Percentiles rank a stretch among this genome's conserved stretches.
Evolutionary conservation across 2,113 vertebrate species (phyloP).

Genomic region (Rutilus rutilus): DNA sequence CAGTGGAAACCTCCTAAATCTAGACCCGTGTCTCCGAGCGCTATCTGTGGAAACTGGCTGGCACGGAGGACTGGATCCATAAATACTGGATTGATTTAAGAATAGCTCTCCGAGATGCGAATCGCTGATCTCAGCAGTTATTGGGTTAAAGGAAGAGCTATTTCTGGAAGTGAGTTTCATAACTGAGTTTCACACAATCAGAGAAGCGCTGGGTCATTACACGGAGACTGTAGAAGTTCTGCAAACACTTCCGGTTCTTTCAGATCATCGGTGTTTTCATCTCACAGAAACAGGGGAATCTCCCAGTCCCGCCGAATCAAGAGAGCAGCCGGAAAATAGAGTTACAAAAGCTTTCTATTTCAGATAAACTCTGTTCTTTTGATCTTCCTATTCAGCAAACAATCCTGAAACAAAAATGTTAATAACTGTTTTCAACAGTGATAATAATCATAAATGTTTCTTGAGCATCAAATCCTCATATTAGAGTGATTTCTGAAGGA

Average conservation of each 20-base stretch:
- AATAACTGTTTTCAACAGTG: no score
- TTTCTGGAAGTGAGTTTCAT: conserved; percentile 30
- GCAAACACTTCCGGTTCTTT: neutral
- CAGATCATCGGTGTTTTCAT: neutral
- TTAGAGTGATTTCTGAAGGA: no score
- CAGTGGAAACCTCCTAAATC: neutral
- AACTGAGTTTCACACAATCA: conserved; percentile 32
- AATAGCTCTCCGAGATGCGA: conserved; percentile 27
- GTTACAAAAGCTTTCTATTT: no score
- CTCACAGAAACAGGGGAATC: neutral
- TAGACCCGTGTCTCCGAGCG: neutral
- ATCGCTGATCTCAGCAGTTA: neutral
- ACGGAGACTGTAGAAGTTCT: neutral
- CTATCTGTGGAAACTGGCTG: neutral
- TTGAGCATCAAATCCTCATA: no score
- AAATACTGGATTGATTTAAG: conserved; percentile 6
- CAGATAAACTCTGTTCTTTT: no score
- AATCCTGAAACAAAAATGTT: no score
- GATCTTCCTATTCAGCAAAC: no score
- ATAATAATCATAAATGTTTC: no score
- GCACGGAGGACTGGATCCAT: neutral
- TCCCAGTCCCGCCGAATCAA: neutral
- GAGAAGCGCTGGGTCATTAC: conserved; percentile 7
- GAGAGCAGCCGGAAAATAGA: no score
- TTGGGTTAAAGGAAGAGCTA: conserved; percentile 10